Evolutionary conservation across 2,797 vertebrate species (phyloP).

Genomic region (Taeniopygia guttata): DNA sequence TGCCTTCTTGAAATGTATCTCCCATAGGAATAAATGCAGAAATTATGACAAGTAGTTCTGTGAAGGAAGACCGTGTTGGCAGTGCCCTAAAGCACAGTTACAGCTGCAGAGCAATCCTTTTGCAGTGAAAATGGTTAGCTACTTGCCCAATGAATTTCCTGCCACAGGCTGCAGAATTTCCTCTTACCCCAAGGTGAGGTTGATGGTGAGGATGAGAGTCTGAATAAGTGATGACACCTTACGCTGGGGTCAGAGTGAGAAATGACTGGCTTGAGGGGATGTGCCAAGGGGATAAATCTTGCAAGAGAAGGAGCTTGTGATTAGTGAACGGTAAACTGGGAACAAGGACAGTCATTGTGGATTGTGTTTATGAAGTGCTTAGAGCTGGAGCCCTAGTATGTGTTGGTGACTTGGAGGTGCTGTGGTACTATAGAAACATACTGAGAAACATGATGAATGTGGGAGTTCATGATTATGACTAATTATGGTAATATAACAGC

Average conservation of each 20-base stretch:
- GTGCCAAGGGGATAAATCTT: background rate
- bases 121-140: background rate
- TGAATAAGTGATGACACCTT: background rate
- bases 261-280: background rate
- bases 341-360: background rate
- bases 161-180: background rate
- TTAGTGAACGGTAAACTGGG: background rate
- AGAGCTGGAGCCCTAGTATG: background rate
- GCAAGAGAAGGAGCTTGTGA: background rate
- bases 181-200: background rate
- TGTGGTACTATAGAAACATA: background rate
- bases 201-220: background rate
- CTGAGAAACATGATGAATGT: background rate
- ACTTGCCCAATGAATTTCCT: background rate
- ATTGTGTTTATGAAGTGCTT: background rate
- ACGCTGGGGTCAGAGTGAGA: background rate
- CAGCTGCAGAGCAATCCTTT: background rate
- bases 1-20: background rate
- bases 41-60: background rate
- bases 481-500: background rate
- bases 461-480: background rate
- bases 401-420: background rate
- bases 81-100: background rate
- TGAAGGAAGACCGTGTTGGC: background rate
- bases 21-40: background rate